Evolutionary conservation across 2,888 invertebrate genomes (phyloP), one percentile per base, ranked within the genome.

Genomic region (Petrolisthes manimaculis): DNA sequence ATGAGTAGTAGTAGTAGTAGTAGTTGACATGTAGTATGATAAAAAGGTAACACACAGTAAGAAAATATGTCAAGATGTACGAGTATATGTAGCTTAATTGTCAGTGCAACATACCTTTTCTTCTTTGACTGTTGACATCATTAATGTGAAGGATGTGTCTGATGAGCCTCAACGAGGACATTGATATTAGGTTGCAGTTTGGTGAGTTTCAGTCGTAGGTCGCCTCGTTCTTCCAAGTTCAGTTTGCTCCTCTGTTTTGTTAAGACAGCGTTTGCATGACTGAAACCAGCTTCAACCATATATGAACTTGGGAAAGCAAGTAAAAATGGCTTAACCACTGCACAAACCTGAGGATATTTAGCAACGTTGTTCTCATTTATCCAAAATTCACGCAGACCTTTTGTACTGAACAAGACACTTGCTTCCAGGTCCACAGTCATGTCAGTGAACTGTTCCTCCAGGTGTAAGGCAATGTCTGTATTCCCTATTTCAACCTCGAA

Each of bases 271-370:
- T 88, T 85, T 51, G 81, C 77, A 18, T 75, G 74, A 5, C 81
- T 88, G 54, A 54, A 79, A 75, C 61, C 69, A 83, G 79, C 79
- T 88, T 84, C 69, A 84, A 79, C 83, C 88, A 84, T 78, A 51
- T 69, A 86, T 83, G 78, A 84, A 51, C 74, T 78, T 78, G 61
- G 84, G 78, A 61, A 77, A 78, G 84, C 56, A 77, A 84, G 78
- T 51, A 84, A 84, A 77, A 84, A 78, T 78, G 56, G 67, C 78
- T 56, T 53, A 78, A 67, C 77, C 51, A 77, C n/a, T 67, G 84
- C 84, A 84, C 78, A 84, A 84, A 67, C 54, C n/a, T n/a, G n/a
- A n/a, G 78, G 51, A 18, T 77, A 78, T 84, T 55, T 84, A 78
- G 61, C 84, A 84, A 75, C 75, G 24, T 55, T 84, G 53, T 55